Conservation (phyloP, 2,888 invertebrate genomes). For the Lordiphosa andalusiaca region DNA sequence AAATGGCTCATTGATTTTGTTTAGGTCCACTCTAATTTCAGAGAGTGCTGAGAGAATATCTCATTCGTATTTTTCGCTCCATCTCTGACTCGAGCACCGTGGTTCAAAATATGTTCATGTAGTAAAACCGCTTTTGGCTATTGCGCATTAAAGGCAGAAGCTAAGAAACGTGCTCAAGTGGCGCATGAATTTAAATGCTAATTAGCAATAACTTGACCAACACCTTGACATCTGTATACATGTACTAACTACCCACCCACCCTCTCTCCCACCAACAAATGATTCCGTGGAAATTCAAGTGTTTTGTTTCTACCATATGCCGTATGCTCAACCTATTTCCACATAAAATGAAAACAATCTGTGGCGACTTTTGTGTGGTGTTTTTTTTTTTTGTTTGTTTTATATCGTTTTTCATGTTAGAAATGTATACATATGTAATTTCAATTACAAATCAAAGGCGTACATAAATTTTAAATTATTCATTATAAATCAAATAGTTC, state of each 20-base stretch:
- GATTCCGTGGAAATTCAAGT: conserved; percentile 9
- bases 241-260: too few relatives aligned
- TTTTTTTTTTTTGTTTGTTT: conserved; percentile 4
- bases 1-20: too few relatives aligned
- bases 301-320: conserved; percentile 3
- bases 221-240: neutral
- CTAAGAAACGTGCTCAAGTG: conserved; percentile 18
- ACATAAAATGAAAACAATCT: conserved; percentile 12
- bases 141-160: conserved; percentile 45
- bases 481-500: conserved; percentile 75
- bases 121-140: conserved; percentile 17
- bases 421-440: conserved; percentile 67
- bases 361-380: neutral
- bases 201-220: conserved; percentile 28
- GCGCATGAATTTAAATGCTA: conserved; percentile 27
- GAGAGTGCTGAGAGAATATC: too few relatives aligned
- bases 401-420: conserved; percentile 64
- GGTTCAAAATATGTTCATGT: neutral
- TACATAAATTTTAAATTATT: conserved; percentile 64
- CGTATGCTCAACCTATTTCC: conserved; percentile 15
- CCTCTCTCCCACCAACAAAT: neutral
- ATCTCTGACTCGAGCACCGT: conserved; percentile 7
- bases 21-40: too few relatives aligned
- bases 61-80: too few relatives aligned
- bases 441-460: conserved; percentile 70